Evolutionary conservation across 2,797 vertebrate species (phyloP).

Genomic region (Aselliscus stoliczkanus): DNA sequence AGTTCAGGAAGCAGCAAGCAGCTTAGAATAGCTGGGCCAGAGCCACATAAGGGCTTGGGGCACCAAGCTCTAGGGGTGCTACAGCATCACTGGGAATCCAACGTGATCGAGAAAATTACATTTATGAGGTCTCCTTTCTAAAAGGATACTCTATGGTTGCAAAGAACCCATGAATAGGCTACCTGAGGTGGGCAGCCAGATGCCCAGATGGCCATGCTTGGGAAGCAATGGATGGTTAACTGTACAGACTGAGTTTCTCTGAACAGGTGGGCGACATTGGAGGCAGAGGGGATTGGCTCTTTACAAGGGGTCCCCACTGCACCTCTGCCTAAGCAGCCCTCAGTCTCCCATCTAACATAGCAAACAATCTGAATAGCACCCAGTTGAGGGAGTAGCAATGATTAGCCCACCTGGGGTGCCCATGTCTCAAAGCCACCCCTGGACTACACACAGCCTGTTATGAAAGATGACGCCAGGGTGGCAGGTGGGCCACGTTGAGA

Average conservation of each 20-base stretch:
- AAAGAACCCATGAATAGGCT: not conserved
- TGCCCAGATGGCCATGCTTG: rapidly evolving
- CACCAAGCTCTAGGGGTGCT: not conserved
- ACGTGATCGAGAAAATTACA: not conserved
- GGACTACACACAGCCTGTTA: not conserved
- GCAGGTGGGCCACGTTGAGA: not conserved
- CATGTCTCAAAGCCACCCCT: not conserved
- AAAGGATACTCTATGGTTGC: not conserved
- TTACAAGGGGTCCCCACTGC: not conserved
- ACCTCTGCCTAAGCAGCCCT: not conserved
- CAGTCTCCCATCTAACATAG: not conserved
- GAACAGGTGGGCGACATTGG: not conserved
- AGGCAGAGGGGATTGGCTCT: not conserved
- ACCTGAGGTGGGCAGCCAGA: not conserved
- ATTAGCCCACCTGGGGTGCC: not conserved
- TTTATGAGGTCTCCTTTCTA: not conserved
- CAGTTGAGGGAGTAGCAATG: not conserved
- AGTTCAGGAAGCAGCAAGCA: not conserved
- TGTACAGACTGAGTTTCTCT: not conserved
- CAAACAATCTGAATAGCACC: not conserved
- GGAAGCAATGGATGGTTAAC: not conserved
- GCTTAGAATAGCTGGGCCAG: not conserved
- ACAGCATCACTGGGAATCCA: not conserved
- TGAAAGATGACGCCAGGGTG: not conserved
- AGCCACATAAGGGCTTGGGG: not conserved